Evolutionary conservation across 2,797 vertebrate species (phyloP), one percentile per base, ranked within the genome.

Genomic region (Helostoma temminkii): DNA sequence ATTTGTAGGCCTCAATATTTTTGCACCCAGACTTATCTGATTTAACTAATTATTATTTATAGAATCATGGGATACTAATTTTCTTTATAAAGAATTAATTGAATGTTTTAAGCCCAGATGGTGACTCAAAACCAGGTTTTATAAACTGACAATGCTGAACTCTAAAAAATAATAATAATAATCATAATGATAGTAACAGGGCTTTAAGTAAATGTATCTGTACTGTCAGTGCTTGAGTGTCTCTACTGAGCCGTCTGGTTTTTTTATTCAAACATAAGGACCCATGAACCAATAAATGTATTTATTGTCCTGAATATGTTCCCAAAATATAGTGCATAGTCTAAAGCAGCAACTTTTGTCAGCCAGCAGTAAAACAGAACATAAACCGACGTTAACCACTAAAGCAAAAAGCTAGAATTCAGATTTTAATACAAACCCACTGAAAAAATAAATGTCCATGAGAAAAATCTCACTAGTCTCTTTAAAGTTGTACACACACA

Each of bases 331-430:
- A n/a, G n/a, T 6, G 10, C 25, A 14, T 19, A 53, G 54, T 42
- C 28, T 8, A 48, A 41, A 74, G 32, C 24, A 11, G 43, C n/a
- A n/a, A n/a, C n/a, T 18, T 47, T 9, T 34, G 3, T 36, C 15
- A 39, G 6, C 9, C 21, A 10, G 42, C 42, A 26, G 53, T 61
- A 26, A 57, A 28, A 26, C 4, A 30, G 10, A 34, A 34, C 6
- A 34, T 11, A 34, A 3, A 34, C 32, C 11, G 12, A 75, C 26
- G 49, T 6, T 60, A 59, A 62, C 32, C 57, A 37, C 26, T 59
- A 26, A 67, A 55, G 24, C 24, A 34, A 41, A 6, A 50, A 9
- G 26, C 43, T 9, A 1, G 7, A 57, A 3, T 9, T 59, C 50
- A 0, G 0, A 66, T 55, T 64, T 69, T 18, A 45, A 42, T 54